Conservation (phyloP, 2,888 invertebrate species). For the Phorcus lineatus region DNA sequence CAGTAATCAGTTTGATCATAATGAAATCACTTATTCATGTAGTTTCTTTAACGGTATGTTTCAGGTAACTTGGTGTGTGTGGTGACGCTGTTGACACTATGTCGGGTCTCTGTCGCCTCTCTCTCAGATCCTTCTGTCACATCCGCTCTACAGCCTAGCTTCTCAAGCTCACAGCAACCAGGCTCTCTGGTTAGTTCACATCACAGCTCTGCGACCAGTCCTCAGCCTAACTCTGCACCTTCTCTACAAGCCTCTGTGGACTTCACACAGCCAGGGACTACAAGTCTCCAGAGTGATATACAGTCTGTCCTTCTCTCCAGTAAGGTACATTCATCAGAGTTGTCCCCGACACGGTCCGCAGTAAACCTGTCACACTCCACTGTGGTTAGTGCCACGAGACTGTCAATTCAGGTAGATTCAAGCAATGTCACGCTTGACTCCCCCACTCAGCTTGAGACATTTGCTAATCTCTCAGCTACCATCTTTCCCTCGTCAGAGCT, state of each 20-base stretch:
- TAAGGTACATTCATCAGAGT: not conserved
- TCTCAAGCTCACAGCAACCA: not conserved
- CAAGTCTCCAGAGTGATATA: no score
- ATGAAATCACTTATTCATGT: no score
- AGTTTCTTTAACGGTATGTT: not conserved
- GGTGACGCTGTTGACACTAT: not conserved
- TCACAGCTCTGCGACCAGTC: not conserved
- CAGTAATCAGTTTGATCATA: no score
- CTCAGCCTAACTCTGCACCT: not conserved
- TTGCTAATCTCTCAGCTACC: not conserved
- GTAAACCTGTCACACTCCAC: not conserved
- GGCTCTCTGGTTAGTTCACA: not conserved
- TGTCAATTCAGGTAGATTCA: not conserved
- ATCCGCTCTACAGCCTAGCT: not conserved
- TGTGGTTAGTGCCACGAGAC: not conserved
- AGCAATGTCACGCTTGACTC: not conserved
- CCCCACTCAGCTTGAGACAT: not conserved
- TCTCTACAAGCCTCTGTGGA: no score
- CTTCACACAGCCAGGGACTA: no score
- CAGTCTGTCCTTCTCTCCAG: no score
- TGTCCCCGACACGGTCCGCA: not conserved
- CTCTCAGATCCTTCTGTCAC: not conserved
- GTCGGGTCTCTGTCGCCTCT: not conserved
- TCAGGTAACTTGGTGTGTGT: slow-evolving; percentile 6
- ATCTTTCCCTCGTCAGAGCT: not conserved